Conservation (phyloP, 2,888 invertebrate species). For the Lasioglossum vierecki region DNA sequence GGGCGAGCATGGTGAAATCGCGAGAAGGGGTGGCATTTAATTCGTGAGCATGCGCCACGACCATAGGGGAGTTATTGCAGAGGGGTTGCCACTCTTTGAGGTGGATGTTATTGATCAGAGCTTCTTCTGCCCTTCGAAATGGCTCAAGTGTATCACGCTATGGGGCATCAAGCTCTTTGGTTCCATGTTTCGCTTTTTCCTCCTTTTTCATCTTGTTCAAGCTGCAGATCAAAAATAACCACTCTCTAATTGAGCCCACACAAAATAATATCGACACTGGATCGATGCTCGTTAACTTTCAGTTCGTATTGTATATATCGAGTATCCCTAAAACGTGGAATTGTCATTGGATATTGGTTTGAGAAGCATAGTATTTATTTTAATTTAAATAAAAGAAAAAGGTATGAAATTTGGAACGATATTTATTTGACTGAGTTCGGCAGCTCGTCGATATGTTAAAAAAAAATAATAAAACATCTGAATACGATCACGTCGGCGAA, state of each 20-base stretch:
- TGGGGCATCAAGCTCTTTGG: constrained; percentile 39
- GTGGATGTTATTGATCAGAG: constrained; percentile 73
- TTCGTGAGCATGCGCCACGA: constrained; percentile 71
- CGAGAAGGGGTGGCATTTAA: constrained; percentile 64
- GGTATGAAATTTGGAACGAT: too few relatives aligned
- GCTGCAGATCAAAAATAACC: not conserved
- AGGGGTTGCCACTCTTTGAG: constrained; percentile 64
- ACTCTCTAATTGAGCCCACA: not conserved
- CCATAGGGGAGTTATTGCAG: constrained; percentile 64
- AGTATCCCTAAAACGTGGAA: too few relatives aligned
- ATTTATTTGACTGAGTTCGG: too few relatives aligned
- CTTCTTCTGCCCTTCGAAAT: constrained; percentile 63
- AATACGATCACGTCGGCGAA: too few relatives aligned
- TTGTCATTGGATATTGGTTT: too few relatives aligned
- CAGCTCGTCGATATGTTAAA: too few relatives aligned
- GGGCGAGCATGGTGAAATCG: constrained; percentile 48
- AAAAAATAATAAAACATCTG: too few relatives aligned
- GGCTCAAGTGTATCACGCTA: constrained; percentile 59
- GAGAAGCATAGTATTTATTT: too few relatives aligned
- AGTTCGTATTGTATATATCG: too few relatives aligned
- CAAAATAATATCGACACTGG: too few relatives aligned
- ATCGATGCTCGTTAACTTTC: too few relatives aligned
- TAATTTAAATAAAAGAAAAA: too few relatives aligned
- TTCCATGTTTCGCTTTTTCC: constrained; percentile 9
- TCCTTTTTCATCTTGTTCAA: not conserved